phyloP scores from a whole-genome alignment of 2,113 vertebrate species.

The Aegithalos caudatus region DNA sequence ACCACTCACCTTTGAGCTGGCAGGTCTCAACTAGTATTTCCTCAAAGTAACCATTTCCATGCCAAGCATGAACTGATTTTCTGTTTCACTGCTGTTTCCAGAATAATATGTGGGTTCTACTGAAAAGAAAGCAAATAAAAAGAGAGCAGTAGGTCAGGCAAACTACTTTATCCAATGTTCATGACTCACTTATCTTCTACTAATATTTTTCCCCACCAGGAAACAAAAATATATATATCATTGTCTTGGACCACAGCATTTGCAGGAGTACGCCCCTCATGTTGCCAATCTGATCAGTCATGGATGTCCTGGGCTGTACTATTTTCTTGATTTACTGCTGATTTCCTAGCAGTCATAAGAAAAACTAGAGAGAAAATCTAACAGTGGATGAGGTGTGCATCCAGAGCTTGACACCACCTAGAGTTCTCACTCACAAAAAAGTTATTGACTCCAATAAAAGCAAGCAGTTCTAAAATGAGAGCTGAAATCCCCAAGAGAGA shows the following conservation, averaged over 20 bases:
- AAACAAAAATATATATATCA: background rate
- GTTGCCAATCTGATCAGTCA: background rate
- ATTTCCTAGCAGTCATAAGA: background rate
- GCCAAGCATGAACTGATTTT: background rate
- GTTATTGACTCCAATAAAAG: background rate
- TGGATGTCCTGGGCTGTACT: background rate
- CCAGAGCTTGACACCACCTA: background rate
- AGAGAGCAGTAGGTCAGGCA: background rate
- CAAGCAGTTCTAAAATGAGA: background rate
- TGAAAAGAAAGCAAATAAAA: background rate
- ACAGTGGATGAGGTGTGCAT: background rate
- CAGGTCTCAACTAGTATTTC: background rate
- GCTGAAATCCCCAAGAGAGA: background rate
- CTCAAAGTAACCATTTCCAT: background rate
- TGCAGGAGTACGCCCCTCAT: background rate
- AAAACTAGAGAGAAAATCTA: background rate
- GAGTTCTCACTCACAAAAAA: background rate
- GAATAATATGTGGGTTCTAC: background rate
- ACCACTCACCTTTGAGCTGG: background rate
- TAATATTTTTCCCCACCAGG: no score
- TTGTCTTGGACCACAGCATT: background rate
- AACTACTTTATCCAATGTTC: background rate
- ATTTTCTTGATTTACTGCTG: background rate
- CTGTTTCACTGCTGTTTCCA: background rate
- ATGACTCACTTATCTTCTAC: background rate